phyloP scores from a whole-genome alignment of 2,113 vertebrate species.

The Alectura lathami region DNA sequence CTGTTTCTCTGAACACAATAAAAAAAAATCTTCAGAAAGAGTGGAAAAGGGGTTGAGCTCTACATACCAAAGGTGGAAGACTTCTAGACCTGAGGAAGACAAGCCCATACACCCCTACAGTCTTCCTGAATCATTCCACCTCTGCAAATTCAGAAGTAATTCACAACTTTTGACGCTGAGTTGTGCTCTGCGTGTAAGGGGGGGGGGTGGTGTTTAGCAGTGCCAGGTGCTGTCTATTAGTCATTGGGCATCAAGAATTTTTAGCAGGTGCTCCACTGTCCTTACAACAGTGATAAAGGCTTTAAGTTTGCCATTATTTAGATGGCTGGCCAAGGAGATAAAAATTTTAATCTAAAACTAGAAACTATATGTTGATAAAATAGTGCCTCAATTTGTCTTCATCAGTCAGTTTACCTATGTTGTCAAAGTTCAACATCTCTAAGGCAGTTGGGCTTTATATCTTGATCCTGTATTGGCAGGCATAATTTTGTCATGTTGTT shows the following conservation, averaged over 20 bases:
- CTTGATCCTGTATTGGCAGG: neutral
- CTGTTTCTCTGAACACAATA: neutral
- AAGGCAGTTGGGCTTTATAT: neutral
- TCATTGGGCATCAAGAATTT: neutral
- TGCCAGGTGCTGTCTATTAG: neutral
- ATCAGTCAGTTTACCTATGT: neutral
- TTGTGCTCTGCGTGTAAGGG: neutral
- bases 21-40: neutral
- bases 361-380: neutral
- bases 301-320: neutral
- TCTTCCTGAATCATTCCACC: neutral
- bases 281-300: neutral
- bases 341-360: neutral
- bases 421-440: neutral
- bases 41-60: neutral
- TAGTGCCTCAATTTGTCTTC: neutral
- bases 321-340: neutral
- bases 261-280: neutral
- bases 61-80: neutral
- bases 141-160: neutral
- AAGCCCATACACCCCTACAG: neutral
- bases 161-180: neutral
- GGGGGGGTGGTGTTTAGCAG: too few species aligned
- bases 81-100: neutral
- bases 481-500: neutral